phyloP scores from a whole-genome alignment of 2,888 invertebrate genomes.

The Salpingus planirostris region DNA sequence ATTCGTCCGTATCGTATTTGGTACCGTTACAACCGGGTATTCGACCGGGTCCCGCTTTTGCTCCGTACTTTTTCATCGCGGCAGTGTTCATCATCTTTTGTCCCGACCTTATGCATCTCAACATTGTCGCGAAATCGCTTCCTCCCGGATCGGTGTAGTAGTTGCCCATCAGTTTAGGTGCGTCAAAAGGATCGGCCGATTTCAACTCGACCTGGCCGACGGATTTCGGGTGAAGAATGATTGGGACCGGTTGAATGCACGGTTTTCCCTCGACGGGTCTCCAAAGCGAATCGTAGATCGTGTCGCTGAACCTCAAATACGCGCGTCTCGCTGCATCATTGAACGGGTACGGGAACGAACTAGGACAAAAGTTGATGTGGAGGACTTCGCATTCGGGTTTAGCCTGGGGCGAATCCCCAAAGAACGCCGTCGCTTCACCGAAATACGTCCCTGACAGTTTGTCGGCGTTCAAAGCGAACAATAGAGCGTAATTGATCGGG shows the following conservation, averaged over 20 bases:
- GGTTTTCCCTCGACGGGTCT: constrained; percentile 41
- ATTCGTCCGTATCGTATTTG: constrained; percentile 50
- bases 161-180: constrained; percentile 53
- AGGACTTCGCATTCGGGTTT: constrained; percentile 47
- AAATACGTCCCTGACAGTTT: constrained; percentile 20
- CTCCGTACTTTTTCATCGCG: constrained; percentile 50
- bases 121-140: constrained; percentile 40
- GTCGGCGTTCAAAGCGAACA: constrained; percentile 25
- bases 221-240: constrained; percentile 67
- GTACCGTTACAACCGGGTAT: constrained; percentile 48
- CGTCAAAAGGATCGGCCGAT: constrained; percentile 59
- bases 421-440: constrained; percentile 52
- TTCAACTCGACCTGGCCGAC: constrained; percentile 59
- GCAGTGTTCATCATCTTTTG: constrained; percentile 42
- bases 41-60: constrained; percentile 40
- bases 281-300: constrained; percentile 44
- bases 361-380: constrained; percentile 44
- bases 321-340: constrained; percentile 53
- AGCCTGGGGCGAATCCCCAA: constrained; percentile 42
- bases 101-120: constrained; percentile 47
- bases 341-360: constrained; percentile 56
- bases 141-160: constrained; percentile 44
- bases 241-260: constrained; percentile 51
- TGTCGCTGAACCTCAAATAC: constrained; percentile 17
- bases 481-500: no score